Percentiles rank a stretch among this genome's conserved stretches.
phyloP scores from a whole-genome alignment of 2,113 vertebrate species.

The Ahaetulla prasina region DNA sequence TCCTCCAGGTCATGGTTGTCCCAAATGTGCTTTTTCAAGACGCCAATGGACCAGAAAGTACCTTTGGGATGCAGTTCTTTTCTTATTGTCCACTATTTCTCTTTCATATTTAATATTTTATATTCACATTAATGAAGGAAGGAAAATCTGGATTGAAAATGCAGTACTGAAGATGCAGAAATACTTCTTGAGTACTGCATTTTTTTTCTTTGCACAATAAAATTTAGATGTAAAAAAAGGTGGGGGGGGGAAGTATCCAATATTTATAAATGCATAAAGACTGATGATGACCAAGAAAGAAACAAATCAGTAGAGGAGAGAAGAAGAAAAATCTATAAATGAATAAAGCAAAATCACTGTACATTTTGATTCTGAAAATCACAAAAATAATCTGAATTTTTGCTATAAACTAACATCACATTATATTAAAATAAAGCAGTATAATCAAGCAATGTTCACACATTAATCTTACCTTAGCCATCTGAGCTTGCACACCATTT shows the following conservation, averaged over 20 bases:
- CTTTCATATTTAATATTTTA: background rate
- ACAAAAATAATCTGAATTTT: conserved; percentile 20
- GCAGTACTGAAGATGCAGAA: too few relatives aligned
- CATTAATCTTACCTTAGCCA: conserved; percentile 90
- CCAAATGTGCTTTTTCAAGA: too few relatives aligned
- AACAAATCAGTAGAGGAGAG: background rate
- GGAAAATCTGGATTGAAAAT: too few relatives aligned
- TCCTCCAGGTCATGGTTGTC: too few relatives aligned
- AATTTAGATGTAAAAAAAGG: background rate
- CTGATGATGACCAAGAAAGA: background rate
- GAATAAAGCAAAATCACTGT: background rate
- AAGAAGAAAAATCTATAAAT: background rate
- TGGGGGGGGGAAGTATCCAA: background rate
- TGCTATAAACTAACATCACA: background rate
- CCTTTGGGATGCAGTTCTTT: background rate
- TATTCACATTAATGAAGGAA: background rate
- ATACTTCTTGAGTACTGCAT: too few relatives aligned
- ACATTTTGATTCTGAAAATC: background rate
- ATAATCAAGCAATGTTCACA: background rate
- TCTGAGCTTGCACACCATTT: conserved; percentile 97
- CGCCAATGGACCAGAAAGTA: too few relatives aligned
- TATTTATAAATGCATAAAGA: background rate
- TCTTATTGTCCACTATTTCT: background rate
- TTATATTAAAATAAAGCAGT: background rate
- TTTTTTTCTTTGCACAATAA: background rate